These are phyloP conservation scores for Agriopis marginaria DNA, from an alignment of 2,888 invertebrate genomes.

Conservation along the genomic window DNA sequence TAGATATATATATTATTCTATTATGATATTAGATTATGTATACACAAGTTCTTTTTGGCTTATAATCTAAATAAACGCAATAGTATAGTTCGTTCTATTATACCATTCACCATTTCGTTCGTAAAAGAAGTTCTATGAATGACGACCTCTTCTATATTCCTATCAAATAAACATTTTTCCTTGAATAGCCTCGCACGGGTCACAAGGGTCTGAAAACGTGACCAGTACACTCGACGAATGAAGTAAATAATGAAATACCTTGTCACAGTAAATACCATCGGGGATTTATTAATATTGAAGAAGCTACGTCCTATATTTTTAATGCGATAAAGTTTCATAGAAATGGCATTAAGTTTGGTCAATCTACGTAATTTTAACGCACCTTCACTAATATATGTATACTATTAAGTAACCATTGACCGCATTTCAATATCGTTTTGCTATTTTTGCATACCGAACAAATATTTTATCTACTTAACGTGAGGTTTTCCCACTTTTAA, in stretches of 20 bases:
- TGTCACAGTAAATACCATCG: constrained; percentile 17
- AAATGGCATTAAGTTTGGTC: too few species aligned
- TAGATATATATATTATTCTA: too few species aligned
- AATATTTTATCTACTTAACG: too few species aligned
- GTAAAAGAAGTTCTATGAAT: constrained; percentile 21
- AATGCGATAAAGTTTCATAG: background rate
- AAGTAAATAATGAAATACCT: constrained; percentile 22
- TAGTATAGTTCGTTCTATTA: constrained; percentile 1
- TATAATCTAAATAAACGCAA: constrained; percentile 9
- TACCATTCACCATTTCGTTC: background rate
- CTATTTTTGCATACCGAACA: too few species aligned
- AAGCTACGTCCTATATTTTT: background rate
- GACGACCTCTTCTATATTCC: constrained; percentile 17
- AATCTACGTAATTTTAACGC: too few species aligned
- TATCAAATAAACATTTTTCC: constrained; percentile 19
- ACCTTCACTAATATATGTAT: too few species aligned
- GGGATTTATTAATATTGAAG: constrained; percentile 6
- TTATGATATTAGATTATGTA: too few species aligned
- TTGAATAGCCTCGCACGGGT: constrained; percentile 22
- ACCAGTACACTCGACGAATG: constrained; percentile 21
- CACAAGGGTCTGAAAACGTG: constrained; percentile 28
- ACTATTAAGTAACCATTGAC: too few species aligned
- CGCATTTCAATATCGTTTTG: too few species aligned
- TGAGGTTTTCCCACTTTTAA: too few species aligned
- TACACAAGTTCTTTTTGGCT: background rate